Evolutionary conservation across 2,888 invertebrate genomes (phyloP), one percentile per base, ranked within the genome.

Genomic region (Luffia ferchaultella): DNA sequence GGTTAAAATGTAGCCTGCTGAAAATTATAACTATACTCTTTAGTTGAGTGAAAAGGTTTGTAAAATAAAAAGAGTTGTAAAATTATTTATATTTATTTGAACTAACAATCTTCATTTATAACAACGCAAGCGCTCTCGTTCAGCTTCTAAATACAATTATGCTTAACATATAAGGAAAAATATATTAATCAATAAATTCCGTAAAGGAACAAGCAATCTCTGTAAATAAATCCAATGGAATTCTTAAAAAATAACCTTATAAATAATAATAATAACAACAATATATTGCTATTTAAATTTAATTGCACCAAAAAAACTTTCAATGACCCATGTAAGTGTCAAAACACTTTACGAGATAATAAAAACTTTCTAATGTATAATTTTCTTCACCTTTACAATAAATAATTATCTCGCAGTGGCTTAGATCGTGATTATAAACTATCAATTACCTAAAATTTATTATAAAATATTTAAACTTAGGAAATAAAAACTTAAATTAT

Each of bases 201-300:
- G 30, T 30, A 30, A 30, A 30, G 30, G 30, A 30, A 30, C 30
- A 30, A 30, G 30, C 3, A 12, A 7, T 30, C 30, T 30, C 30
- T 30, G 3, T 30, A 30, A 12, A 30, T 30, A 30, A 30, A 30
- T n/a, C 49, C 19, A 42, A 42, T 19, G 20, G 45, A 18, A 49
- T 49, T 52, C 51, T 50, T 53, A 54, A 51, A 49, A 48, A 46
- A 3, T 42, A 42, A 16, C 5, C 43, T 42, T 42, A 42, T 42
- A 42, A 42, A 42, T 9, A 42, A 2, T 42, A n/a, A 40, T 9
- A 15, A 40, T 9, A 9, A 42, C n/a, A 42, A 42, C 16, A 42
- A 16, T 42, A 16, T 16, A 16, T 42, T 42, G n/a, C 5, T 15
- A 16, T 15, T 16, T 16, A 3, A 42, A 3, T 42, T 2, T 3